These are phyloP conservation scores for Remorina albescens DNA, from an alignment of 2,797 vertebrate species.

Conservation along the genomic window DNA sequence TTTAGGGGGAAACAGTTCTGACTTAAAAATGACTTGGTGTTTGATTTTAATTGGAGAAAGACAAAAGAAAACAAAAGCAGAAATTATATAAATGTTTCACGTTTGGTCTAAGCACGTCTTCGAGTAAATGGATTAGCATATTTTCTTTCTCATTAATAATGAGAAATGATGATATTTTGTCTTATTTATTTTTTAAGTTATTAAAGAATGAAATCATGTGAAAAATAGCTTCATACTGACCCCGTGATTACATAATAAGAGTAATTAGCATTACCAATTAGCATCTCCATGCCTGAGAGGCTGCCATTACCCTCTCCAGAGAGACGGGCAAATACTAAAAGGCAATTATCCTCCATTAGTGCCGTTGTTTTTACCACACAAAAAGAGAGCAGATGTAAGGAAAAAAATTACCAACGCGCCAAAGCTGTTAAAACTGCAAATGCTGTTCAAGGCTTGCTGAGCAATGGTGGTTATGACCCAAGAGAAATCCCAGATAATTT, in stretches of 20 bases:
- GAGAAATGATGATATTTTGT: constrained; percentile 12
- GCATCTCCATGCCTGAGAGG: constrained; percentile 60
- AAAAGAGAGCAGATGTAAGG: constrained; percentile 56
- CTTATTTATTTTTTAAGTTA: constrained; percentile 3
- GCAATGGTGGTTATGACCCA: constrained; percentile 42
- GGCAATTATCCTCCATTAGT: constrained; percentile 74
- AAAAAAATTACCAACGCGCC: constrained; percentile 18
- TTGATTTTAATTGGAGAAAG: constrained; percentile 3
- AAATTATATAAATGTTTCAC: constrained; percentile 7
- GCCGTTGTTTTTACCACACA: constrained; percentile 70
- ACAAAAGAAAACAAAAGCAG: background rate
- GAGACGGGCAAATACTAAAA: constrained; percentile 60
- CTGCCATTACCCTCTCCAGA: constrained; percentile 61
- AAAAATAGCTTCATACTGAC: constrained; percentile 40
- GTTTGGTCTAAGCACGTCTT: background rate
- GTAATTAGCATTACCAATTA: constrained; percentile 72
- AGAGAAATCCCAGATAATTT: constrained; percentile 45
- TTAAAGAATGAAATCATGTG: constrained; percentile 24
- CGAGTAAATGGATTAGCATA: background rate
- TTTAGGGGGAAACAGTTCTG: constrained; percentile 39
- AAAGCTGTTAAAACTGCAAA: constrained; percentile 40
- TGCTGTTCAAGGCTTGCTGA: constrained; percentile 50
- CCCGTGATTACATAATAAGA: constrained; percentile 61
- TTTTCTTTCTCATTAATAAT: constrained; percentile 10
- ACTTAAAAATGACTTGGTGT: background rate